Evolutionary conservation across 2,797 vertebrate genomes (phyloP).

Genomic region (Aphelocoma californica): DNA sequence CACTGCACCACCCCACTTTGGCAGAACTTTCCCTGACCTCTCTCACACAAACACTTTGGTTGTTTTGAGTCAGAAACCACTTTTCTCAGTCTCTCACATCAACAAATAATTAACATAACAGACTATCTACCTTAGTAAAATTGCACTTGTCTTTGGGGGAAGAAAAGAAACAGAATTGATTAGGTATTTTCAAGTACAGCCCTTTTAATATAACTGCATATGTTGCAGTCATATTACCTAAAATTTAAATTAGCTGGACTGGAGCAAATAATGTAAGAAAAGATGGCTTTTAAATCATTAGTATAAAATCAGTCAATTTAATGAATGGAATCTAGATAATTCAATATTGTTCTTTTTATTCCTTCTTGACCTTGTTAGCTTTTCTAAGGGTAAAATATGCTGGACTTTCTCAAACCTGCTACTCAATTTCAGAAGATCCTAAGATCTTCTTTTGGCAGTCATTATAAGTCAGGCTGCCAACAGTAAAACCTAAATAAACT

Average conservation of each 20-base stretch:
- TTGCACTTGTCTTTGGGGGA: background rate
- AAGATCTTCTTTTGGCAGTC: slow-evolving; percentile 26
- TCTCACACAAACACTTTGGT: background rate
- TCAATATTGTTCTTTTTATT: slow-evolving; percentile 29
- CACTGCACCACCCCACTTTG: background rate
- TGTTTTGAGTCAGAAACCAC: background rate
- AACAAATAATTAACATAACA: background rate
- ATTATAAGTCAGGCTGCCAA: background rate
- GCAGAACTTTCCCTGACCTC: background rate
- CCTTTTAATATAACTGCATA: background rate
- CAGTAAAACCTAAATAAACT: slow-evolving; percentile 34
- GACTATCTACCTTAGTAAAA: background rate
- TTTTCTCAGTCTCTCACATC: background rate
- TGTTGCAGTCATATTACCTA: background rate
- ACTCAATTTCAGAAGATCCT: slow-evolving; percentile 6
- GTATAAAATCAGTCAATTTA: background rate
- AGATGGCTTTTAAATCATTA: slow-evolving; percentile 12
- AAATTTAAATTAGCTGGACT: background rate
- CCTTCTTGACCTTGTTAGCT: slow-evolving; percentile 21
- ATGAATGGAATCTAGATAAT: background rate
- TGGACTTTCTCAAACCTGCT: slow-evolving; percentile 9
- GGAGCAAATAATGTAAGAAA: background rate
- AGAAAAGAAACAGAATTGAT: background rate
- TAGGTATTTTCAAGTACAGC: background rate
- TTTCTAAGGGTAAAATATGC: background rate